These are phyloP conservation scores for Hyles lineata DNA, from an alignment of 2,888 invertebrate genomes.

Conservation along the genomic window DNA sequence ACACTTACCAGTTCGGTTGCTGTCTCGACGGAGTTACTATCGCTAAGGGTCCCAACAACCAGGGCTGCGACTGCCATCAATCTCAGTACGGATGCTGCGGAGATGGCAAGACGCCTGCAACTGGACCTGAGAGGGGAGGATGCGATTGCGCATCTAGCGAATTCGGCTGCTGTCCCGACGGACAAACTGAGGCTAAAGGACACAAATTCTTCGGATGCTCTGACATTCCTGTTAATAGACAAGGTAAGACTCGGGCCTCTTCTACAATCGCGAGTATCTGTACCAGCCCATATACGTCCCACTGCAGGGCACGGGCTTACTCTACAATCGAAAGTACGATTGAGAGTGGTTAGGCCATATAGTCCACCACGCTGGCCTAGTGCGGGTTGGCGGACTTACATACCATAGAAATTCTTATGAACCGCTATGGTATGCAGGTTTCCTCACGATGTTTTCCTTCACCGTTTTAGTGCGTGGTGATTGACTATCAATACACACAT, in stretches of 20 bases:
- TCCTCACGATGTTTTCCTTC: too few species aligned
- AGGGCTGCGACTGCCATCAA: slow-evolving; percentile 91
- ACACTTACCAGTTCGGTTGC: slow-evolving; percentile 95
- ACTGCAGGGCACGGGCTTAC: too few species aligned
- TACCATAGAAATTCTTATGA: too few species aligned
- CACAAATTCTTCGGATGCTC: slow-evolving; percentile 94
- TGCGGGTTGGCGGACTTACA: too few species aligned
- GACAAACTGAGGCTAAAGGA: slow-evolving; percentile 90
- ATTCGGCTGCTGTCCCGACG: slow-evolving; percentile 95
- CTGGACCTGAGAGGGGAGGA: slow-evolving; percentile 90
- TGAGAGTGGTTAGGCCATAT: too few species aligned
- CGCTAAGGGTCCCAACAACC: slow-evolving; percentile 87
- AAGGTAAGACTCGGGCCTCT: too few species aligned
- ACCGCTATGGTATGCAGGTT: too few species aligned
- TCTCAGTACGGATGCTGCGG: slow-evolving; percentile 93
- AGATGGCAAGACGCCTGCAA: slow-evolving; percentile 92
- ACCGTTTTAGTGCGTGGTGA: too few species aligned
- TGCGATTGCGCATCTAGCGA: slow-evolving; percentile 92
- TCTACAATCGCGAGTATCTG: too few species aligned
- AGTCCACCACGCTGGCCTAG: too few species aligned
- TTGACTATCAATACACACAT: too few species aligned
- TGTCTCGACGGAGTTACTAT: slow-evolving; percentile 92
- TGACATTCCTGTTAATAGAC: slow-evolving; percentile 87
- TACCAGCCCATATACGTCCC: neutral
- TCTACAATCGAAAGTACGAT: too few species aligned